These are phyloP conservation scores for Julus scanicus DNA, from an alignment of 2,888 invertebrate genomes.

Conservation along the genomic window DNA sequence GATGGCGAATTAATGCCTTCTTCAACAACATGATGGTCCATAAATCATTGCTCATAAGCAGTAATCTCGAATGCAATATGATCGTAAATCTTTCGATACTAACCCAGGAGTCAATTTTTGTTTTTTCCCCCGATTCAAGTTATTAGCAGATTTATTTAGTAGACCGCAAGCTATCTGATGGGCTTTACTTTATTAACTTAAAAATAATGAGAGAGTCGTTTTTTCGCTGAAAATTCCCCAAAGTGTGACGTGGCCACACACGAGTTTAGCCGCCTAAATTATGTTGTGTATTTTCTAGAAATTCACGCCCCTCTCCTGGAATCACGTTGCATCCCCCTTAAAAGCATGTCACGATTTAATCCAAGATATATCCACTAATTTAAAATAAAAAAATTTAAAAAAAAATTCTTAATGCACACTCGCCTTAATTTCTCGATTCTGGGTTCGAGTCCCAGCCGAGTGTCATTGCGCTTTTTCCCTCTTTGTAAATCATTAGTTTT, in stretches of 20 bases:
- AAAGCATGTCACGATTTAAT: conserved; percentile 8
- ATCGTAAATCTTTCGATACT: conserved; percentile 1
- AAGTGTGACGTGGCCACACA: not conserved
- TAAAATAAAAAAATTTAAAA: not conserved
- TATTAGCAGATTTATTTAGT: not conserved
- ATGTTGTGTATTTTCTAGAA: not conserved
- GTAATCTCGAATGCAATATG: not conserved
- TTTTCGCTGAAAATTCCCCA: not conserved
- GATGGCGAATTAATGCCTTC: not conserved
- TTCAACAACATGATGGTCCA: not conserved
- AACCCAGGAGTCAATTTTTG: not conserved
- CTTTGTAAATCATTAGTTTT: conserved; percentile 4
- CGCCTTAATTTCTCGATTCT: not conserved
- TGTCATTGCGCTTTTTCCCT: conserved; percentile 10
- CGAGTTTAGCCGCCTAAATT: not conserved
- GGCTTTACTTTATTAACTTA: conserved; percentile 12
- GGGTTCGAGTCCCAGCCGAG: not conserved
- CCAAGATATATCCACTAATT: not conserved
- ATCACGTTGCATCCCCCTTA: not conserved
- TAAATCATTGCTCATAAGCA: not conserved
- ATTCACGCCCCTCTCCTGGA: not conserved
- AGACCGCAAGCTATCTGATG: not conserved
- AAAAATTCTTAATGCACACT: conserved; percentile 11
- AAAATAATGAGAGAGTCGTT: not conserved
- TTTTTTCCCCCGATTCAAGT: not conserved